Conservation (phyloP, 2,113 vertebrate genomes). For the Gallinago paraguaiae region DNA sequence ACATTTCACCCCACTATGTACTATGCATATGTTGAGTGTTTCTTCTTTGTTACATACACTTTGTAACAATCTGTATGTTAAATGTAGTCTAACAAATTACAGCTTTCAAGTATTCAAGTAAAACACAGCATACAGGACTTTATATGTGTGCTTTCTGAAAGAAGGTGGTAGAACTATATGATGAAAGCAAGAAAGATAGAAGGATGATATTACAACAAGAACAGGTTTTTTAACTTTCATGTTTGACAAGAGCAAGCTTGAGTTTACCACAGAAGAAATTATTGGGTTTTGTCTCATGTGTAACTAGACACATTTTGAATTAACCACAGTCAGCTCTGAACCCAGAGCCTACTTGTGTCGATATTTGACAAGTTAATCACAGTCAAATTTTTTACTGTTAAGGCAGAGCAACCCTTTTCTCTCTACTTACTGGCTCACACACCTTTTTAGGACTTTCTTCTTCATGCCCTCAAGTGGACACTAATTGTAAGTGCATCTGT, state of each 20-base stretch:
- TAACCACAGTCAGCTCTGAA: background rate
- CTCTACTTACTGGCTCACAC: rapidly evolving
- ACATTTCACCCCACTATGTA: background rate
- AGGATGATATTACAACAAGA: background rate
- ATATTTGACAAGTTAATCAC: background rate
- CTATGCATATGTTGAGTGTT: background rate
- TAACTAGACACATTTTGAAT: background rate
- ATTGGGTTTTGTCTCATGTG: background rate
- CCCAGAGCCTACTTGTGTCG: background rate
- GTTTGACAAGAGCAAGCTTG: background rate
- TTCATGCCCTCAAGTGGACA: background rate
- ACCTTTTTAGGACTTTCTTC: background rate
- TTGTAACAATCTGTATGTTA: background rate
- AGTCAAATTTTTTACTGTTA: background rate
- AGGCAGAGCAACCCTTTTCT: background rate
- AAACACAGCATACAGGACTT: background rate
- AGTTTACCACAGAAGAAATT: background rate
- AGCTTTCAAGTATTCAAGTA: background rate
- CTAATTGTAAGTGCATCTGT: background rate
- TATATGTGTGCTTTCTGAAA: background rate
- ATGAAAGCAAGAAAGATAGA: background rate
- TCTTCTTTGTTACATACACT: background rate
- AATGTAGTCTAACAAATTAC: background rate
- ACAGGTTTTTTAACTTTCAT: background rate
- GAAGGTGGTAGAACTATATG: background rate